Evolutionary conservation across 1,140 invertebrate species (phyloP), one percentile per base, ranked within the genome.

Genomic region (Ceratosolen fusciceps): DNA sequence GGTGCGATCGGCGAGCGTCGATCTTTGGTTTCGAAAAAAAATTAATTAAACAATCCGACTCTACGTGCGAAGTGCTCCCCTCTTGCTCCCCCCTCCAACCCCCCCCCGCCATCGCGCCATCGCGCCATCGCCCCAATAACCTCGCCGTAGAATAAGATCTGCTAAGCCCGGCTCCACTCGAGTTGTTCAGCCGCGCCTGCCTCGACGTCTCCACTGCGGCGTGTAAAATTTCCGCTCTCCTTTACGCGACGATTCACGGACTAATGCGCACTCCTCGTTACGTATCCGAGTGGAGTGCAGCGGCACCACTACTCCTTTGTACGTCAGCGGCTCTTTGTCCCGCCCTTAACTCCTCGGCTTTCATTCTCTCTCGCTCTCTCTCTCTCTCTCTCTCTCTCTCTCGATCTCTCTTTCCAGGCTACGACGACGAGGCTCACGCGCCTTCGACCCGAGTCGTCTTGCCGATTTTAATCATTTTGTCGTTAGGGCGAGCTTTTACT

Each of bases 191-290:
- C n/a, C n/a, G n/a, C 21, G 49, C 3, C 49, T 52, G 9, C 10
- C 19, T 52, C 49, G 14, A 52, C 21, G 14, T 26, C 12, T 29
- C 24, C 12, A 29, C 56, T 26, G 29, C 4, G 26, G 24, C n/a
- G 24, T 26, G 56, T 58, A 58, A 24, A 29, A 29, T 58, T 58
- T 58, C 56, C 56, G 29, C 56, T 58, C 56, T 29, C 24, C 12
- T 29, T 29, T 26, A 58, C 56, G 26, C 29, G 56, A 58, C 24
- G 56, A 58, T 58, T 58, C 56, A 58, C 56, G 56, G 56, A 58
- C 56, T 58, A 58, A 58, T 58, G 56, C 56, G 56, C 16, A 58
- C 56, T 58, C 24, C 56, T 58, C 56, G 56, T 58, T 58, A 58
- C 24, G 24, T 29, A 58, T 24, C 56, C 29, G n/a, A n/a, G n/a